phyloP scores from a whole-genome alignment of 2,888 invertebrate genomes.

The Protodeltote pygarga region DNA sequence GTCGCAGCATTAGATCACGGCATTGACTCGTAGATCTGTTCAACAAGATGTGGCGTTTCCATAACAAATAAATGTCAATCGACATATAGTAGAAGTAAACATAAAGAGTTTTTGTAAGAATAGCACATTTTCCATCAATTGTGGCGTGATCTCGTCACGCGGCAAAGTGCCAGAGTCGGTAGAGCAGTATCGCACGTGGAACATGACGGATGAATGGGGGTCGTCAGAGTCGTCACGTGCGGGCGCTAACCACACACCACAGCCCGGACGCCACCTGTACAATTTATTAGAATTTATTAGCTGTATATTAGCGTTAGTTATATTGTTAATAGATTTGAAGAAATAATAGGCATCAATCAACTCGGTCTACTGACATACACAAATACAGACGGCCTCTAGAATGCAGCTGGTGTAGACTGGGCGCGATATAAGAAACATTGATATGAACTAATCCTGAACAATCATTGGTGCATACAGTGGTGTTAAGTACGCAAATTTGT shows the following conservation, averaged over 20 bases:
- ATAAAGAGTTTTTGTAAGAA: slow-evolving; percentile 50
- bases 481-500: slow-evolving; percentile 16
- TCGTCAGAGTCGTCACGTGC: slow-evolving; percentile 68
- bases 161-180: slow-evolving; percentile 79
- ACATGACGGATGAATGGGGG: slow-evolving; percentile 80
- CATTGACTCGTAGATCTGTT: neutral
- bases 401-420: no score
- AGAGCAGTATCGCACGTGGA: slow-evolving; percentile 69
- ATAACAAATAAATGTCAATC: slow-evolving; percentile 27
- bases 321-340: slow-evolving; percentile 2
- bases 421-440: no score
- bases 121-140: slow-evolving; percentile 60
- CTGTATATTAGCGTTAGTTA: slow-evolving; percentile 7
- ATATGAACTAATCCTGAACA: no score
- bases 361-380: no score
- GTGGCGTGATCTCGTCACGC: slow-evolving; percentile 71
- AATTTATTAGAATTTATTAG: slow-evolving; percentile 30
- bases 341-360: neutral
- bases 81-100: slow-evolving; percentile 36
- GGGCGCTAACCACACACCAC: slow-evolving; percentile 36
- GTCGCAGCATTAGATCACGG: slow-evolving; percentile 2
- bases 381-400: no score
- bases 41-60: slow-evolving; percentile 3
- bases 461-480: no score
- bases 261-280: slow-evolving; percentile 33